Conservation (phyloP, 2,888 invertebrate species). For the Mycalesis mineus region DNA sequence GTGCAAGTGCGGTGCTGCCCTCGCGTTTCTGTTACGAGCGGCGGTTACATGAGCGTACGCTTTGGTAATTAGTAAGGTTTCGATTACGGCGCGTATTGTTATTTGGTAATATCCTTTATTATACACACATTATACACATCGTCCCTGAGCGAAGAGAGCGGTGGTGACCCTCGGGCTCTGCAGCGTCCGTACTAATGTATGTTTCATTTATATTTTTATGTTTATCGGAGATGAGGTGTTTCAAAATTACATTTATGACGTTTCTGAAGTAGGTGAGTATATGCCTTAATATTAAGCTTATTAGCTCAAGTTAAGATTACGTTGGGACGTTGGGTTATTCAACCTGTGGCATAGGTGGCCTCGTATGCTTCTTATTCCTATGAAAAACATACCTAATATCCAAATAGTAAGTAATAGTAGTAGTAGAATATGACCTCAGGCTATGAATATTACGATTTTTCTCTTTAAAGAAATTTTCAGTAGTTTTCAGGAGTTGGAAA, state of each 20-base stretch:
- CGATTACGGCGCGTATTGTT: conserved; percentile 39
- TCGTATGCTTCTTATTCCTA: too few relatives aligned
- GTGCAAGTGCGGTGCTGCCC: not conserved
- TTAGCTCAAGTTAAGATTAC: too few relatives aligned
- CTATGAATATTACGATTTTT: too few relatives aligned
- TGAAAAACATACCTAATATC: too few relatives aligned
- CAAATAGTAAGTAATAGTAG: too few relatives aligned
- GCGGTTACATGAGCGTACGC: conserved; percentile 26
- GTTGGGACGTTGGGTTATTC: too few relatives aligned
- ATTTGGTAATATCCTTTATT: conserved; percentile 34
- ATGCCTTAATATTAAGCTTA: too few relatives aligned
- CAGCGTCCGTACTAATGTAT: not conserved
- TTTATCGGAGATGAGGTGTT: not conserved
- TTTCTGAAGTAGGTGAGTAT: not conserved
- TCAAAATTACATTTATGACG: not conserved
- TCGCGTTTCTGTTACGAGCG: conserved; percentile 10
- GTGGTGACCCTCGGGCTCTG: not conserved
- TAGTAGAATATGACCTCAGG: too few relatives aligned
- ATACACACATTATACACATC: not conserved
- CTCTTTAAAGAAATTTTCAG: too few relatives aligned
- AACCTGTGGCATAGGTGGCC: too few relatives aligned
- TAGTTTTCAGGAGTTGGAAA: too few relatives aligned
- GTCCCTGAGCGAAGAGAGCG: conserved; percentile 7
- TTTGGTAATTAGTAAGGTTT: conserved; percentile 32
- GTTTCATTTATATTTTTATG: not conserved